Percentiles rank a stretch among this genome's conserved stretches.
Evolutionary conservation across 2,888 invertebrate species (phyloP).

Genomic region (Lydus trimaculatus): DNA sequence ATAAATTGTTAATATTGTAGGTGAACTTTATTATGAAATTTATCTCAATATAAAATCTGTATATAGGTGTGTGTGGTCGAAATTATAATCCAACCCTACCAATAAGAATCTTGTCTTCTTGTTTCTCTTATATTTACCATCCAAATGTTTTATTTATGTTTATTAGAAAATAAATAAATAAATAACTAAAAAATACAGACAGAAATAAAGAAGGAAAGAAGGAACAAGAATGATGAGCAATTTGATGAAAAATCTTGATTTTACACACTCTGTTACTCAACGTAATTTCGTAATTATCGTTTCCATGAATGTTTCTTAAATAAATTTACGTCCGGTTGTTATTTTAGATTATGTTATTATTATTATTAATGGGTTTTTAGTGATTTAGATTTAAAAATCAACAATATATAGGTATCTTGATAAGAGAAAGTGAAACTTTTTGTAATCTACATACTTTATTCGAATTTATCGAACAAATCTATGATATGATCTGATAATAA

Average conservation of each 20-base stretch:
- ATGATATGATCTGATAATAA: background rate
- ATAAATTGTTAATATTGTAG: background rate
- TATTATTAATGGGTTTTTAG: background rate
- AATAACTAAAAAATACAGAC: too few relatives aligned
- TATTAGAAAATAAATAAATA: too few relatives aligned
- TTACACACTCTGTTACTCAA: background rate
- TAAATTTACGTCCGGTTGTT: background rate
- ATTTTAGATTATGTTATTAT: background rate
- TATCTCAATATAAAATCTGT: conserved; percentile 3
- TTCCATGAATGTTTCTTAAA: background rate
- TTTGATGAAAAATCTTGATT: background rate
- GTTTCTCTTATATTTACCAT: background rate
- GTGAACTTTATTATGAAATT: background rate
- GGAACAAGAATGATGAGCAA: background rate
- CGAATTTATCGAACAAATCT: background rate
- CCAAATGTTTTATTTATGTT: background rate
- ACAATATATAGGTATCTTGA: background rate
- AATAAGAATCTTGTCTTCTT: background rate
- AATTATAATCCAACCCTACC: background rate
- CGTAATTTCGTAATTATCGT: background rate
- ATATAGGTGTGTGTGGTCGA: background rate
- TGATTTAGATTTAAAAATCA: background rate
- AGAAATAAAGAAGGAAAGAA: background rate
- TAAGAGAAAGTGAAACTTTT: background rate
- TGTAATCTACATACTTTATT: background rate